These are phyloP conservation scores for Circaetus cinerascens DNA, from an alignment of 2,113 vertebrate species.

Conservation along the genomic window DNA sequence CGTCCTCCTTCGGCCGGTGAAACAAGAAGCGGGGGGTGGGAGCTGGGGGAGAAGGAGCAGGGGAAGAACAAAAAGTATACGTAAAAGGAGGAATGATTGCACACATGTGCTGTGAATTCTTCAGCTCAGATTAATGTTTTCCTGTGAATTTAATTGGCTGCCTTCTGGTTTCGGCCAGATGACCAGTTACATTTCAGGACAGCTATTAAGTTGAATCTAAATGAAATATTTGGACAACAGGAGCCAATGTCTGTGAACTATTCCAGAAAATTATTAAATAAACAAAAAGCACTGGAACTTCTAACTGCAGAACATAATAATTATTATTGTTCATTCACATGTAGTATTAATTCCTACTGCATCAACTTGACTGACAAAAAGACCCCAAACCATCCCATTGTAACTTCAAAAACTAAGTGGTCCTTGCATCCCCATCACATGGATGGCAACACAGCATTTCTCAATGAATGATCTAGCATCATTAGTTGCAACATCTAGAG, in stretches of 20 bases:
- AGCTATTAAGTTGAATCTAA: conserved; percentile 50
- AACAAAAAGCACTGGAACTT: conserved; percentile 41
- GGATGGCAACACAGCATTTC: neutral
- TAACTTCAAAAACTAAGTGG: neutral
- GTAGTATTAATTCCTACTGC: neutral
- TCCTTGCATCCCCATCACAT: neutral
- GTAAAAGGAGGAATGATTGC: conserved; percentile 43
- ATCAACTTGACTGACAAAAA: neutral
- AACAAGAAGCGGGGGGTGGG: neutral
- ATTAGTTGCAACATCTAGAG: neutral
- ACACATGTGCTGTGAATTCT: conserved; percentile 55
- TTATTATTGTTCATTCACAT: conserved; percentile 5
- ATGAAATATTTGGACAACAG: conserved; percentile 34
- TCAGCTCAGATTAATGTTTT: conserved; percentile 68
- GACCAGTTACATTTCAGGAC: conserved; percentile 42
- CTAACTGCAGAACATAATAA: neutral
- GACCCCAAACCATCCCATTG: neutral
- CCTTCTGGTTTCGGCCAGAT: conserved; percentile 40
- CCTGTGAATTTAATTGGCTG: conserved; percentile 62
- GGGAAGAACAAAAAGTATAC: conserved; percentile 41
- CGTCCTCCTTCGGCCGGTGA: neutral
- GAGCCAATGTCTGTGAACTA: conserved; percentile 38
- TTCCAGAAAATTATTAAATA: conserved; percentile 53
- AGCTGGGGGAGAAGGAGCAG: conserved; percentile 15
- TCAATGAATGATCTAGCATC: neutral